These are phyloP conservation scores for Nineta flava DNA, from an alignment of 2,888 invertebrate species.

Conservation along the genomic window DNA sequence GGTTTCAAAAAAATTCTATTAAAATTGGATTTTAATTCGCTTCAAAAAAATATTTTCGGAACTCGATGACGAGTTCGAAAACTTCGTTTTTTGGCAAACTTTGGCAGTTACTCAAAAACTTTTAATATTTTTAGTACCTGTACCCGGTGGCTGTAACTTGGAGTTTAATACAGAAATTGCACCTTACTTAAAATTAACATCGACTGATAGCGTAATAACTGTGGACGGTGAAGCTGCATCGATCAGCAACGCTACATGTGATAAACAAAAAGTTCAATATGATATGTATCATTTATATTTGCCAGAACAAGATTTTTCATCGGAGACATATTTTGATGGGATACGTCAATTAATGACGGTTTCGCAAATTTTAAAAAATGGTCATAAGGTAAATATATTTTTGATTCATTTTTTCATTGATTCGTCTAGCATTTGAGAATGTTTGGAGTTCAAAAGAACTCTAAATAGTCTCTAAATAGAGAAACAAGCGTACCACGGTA, in stretches of 20 bases:
- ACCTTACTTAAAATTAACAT: slow-evolving; percentile 37
- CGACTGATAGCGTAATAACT: slow-evolving; percentile 27
- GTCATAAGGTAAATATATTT: slow-evolving; percentile 31
- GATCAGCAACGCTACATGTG: slow-evolving; percentile 22
- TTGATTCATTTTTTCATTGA: too few relatives aligned
- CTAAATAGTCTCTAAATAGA: too few relatives aligned
- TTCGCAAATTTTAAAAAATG: slow-evolving; percentile 33
- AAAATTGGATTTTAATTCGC: background rate
- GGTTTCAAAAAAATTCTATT: too few relatives aligned
- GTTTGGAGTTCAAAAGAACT: too few relatives aligned
- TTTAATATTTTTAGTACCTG: slow-evolving; percentile 37
- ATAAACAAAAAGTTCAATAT: slow-evolving; percentile 26
- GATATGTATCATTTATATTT: slow-evolving; percentile 47
- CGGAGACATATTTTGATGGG: slow-evolving; percentile 40
- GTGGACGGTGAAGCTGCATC: slow-evolving; percentile 39
- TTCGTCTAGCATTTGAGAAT: too few relatives aligned
- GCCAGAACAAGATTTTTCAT: slow-evolving; percentile 35
- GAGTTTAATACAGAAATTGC: slow-evolving; percentile 42
- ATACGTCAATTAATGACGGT: slow-evolving; percentile 44
- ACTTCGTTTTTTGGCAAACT: too few relatives aligned
- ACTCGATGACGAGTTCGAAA: too few relatives aligned
- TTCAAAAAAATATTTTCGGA: background rate
- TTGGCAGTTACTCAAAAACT: too few relatives aligned
- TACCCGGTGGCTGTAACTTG: slow-evolving; percentile 67
- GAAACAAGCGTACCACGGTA: too few relatives aligned